Evolutionary conservation across 1,140 invertebrate genomes (phyloP).

Genomic region (Cecropterus lyciades): DNA sequence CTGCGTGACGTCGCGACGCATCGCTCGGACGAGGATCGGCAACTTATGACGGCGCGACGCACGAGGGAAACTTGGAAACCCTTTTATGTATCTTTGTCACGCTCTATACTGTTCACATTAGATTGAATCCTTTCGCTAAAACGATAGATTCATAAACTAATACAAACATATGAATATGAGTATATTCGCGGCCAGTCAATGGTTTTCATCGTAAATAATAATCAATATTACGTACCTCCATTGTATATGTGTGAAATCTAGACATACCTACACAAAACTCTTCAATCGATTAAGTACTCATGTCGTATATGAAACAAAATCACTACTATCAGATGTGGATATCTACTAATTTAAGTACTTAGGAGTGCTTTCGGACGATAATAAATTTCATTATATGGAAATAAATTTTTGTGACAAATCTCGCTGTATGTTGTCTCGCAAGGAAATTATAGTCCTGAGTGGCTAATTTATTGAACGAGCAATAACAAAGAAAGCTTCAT

Average conservation of each 20-base stretch:
- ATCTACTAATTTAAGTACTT: not conserved
- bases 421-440: conserved; percentile 20
- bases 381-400: conserved; percentile 24
- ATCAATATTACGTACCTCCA: too few relatives aligned
- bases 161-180: too few relatives aligned
- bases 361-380: not conserved
- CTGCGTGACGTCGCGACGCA: conserved; percentile 12
- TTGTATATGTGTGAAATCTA: not conserved
- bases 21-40: not conserved
- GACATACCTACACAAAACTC: not conserved
- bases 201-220: too few relatives aligned
- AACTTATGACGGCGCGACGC: conserved; percentile 24
- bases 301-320: not conserved
- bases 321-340: conserved; percentile 12
- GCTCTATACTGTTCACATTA: not conserved
- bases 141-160: too few relatives aligned
- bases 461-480: conserved; percentile 23
- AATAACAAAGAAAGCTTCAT: conserved; percentile 15
- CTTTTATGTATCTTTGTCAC: conserved; percentile 31
- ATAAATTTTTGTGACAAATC: conserved; percentile 30
- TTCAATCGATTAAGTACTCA: not conserved
- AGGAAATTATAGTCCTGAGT: conserved; percentile 20
- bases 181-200: too few relatives aligned
- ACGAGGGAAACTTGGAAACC: not conserved
- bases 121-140: too few relatives aligned